A percentile compares a stretch with the other conserved stretches of the same genome.
Evolutionary conservation across 2,113 vertebrate species (phyloP).

Genomic region (Recurvirostra avosetta): DNA sequence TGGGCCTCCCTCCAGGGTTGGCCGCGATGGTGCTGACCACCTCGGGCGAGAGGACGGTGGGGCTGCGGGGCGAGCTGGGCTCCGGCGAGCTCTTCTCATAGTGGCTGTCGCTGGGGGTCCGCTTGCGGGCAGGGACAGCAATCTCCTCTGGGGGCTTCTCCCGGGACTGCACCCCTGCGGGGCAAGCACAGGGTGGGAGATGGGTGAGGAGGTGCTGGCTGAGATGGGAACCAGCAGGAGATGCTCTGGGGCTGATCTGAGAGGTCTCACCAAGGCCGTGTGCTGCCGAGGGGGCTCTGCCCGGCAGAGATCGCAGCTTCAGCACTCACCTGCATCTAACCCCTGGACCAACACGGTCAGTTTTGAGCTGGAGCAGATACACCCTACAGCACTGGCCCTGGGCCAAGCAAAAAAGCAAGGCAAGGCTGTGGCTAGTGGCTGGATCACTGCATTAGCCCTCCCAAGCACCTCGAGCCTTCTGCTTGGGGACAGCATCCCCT

Average conservation of each 20-base stretch:
- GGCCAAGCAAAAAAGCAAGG: background rate
- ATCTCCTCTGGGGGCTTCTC: conserved; percentile 76
- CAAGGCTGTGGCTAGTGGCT: background rate
- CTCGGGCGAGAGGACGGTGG: conserved; percentile 88
- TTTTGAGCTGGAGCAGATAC: background rate
- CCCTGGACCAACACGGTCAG: accelerated
- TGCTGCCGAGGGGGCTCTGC: background rate
- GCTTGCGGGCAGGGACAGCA: conserved; percentile 63
- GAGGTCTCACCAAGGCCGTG: background rate
- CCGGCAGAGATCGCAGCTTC: background rate
- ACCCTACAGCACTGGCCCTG: background rate
- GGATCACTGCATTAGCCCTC: background rate
- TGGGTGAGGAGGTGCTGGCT: background rate
- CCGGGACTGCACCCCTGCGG: conserved; percentile 82
- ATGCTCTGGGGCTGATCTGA: background rate
- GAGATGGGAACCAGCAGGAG: background rate
- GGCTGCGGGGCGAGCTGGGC: conserved; percentile 74
- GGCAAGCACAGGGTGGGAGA: background rate
- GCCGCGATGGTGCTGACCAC: conserved; percentile 90
- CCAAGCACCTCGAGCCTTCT: background rate
- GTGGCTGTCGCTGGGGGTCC: conserved; percentile 83
- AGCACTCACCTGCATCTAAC: background rate
- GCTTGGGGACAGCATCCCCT: background rate
- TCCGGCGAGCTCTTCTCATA: conserved; percentile 76
- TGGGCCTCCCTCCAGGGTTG: conserved; percentile 96